These are phyloP conservation scores for Nesidiocoris tenuis DNA, from an alignment of 2,888 invertebrate genomes.

Conservation along the genomic window DNA sequence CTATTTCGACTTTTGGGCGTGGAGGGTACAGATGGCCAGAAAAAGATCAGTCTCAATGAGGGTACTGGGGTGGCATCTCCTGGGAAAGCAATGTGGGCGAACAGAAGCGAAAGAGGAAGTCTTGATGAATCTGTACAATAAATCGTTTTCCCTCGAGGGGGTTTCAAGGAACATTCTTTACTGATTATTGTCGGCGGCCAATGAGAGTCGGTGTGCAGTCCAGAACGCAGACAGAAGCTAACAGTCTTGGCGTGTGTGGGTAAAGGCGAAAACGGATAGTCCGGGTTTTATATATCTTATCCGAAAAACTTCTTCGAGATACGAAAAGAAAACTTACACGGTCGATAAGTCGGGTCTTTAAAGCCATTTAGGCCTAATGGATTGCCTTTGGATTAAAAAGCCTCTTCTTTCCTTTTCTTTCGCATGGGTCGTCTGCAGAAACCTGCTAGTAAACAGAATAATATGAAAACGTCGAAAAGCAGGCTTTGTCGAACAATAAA, in stretches of 20 bases:
- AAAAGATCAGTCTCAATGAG: neutral
- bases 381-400: neutral
- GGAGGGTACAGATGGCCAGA: no score
- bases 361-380: neutral
- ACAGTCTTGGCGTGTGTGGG: neutral
- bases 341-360: neutral
- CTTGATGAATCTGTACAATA: conserved; percentile 38
- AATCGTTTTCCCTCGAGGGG: conserved; percentile 33
- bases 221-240: neutral
- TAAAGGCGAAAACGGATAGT: neutral
- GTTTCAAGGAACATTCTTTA: conserved; percentile 34
- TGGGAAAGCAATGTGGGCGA: neutral
- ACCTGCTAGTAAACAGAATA: no score
- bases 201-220: conserved; percentile 21
- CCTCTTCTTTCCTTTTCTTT: no score
- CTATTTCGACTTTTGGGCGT: no score
- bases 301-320: neutral
- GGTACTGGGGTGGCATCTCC: neutral
- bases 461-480: no score
- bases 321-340: neutral
- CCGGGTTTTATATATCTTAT: conserved; percentile 15
- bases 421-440: no score
- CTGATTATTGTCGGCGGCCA: conserved; percentile 40
- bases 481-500: no score
- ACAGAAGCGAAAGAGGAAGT: conserved; percentile 3